These are phyloP conservation scores for Cabera pusaria DNA, from an alignment of 2,888 invertebrate species.

Conservation along the genomic window DNA sequence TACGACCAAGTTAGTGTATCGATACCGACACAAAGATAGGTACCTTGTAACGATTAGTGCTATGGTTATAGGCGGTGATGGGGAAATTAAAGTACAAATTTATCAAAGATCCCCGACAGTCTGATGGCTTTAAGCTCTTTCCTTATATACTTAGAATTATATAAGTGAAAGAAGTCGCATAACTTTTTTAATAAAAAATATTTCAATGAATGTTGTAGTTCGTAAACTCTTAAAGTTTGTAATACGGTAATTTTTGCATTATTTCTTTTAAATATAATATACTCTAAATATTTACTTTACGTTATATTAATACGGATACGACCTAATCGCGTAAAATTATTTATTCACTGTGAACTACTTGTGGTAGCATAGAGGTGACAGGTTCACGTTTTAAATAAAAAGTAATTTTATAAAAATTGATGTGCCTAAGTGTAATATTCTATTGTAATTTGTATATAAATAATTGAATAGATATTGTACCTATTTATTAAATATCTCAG, in stretches of 20 bases:
- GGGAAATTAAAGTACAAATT: slow-evolving; percentile 78
- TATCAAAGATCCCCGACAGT: slow-evolving; percentile 64
- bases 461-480: slow-evolving; percentile 55
- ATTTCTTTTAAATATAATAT: slow-evolving; percentile 38
- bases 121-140: slow-evolving; percentile 64
- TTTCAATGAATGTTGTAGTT: slow-evolving; percentile 68
- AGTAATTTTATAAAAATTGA: slow-evolving; percentile 83
- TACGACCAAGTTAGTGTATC: slow-evolving; percentile 75
- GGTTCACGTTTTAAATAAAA: slow-evolving; percentile 75
- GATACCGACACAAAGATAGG: slow-evolving; percentile 65
- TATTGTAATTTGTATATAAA: slow-evolving; percentile 71
- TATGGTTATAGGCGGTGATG: slow-evolving; percentile 50
- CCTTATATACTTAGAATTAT: slow-evolving; percentile 62
- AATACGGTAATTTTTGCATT: slow-evolving; percentile 39
- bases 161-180: slow-evolving; percentile 63
- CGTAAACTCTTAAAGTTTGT: slow-evolving; percentile 41
- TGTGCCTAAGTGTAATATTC: slow-evolving; percentile 83
- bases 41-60: slow-evolving; percentile 51
- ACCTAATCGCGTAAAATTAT: slow-evolving; percentile 50
- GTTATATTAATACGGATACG: slow-evolving; percentile 30
- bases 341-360: slow-evolving; percentile 56
- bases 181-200: slow-evolving; percentile 55
- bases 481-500: slow-evolving; percentile 55
- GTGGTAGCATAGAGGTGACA: slow-evolving; percentile 69
- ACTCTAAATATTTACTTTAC: slow-evolving; percentile 21